Conservation (phyloP, 2,888 invertebrate genomes). For the Cerastis leucographa region DNA sequence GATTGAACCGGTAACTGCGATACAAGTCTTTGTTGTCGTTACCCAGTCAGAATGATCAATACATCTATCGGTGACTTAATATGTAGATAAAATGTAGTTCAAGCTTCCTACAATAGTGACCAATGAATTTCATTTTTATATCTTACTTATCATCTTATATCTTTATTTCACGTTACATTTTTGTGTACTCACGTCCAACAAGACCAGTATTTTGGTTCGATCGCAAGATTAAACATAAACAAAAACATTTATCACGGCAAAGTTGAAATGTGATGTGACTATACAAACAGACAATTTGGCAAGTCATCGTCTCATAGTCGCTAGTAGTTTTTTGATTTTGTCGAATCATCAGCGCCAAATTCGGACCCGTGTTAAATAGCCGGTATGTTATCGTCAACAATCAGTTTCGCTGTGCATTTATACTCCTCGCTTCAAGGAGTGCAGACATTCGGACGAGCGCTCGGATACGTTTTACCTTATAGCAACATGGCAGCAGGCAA, state of each 20-base stretch:
- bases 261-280: slow-evolving; percentile 5
- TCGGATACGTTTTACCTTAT: slow-evolving; percentile 77
- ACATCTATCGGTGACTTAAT: slow-evolving; percentile 3
- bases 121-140: slow-evolving; percentile 33
- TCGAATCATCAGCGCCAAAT: slow-evolving; percentile 19
- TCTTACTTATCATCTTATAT: slow-evolving; percentile 32
- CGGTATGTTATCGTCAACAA: slow-evolving; percentile 47
- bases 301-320: slow-evolving; percentile 15
- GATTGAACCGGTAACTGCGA: slow-evolving; percentile 4
- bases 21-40: slow-evolving; percentile 1
- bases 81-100: not conserved
- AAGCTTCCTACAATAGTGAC: slow-evolving; percentile 8
- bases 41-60: slow-evolving; percentile 3
- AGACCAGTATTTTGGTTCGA: slow-evolving; percentile 14
- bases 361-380: slow-evolving; percentile 6
- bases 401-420: slow-evolving; percentile 67
- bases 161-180: slow-evolving; percentile 16
- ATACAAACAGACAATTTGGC: not conserved
- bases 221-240: slow-evolving; percentile 14
- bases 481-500: slow-evolving; percentile 78
- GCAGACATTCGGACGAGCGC: slow-evolving; percentile 71
- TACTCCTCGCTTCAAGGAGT: slow-evolving; percentile 69
- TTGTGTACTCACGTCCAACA: slow-evolving; percentile 19
- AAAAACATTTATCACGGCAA: slow-evolving; percentile 4
- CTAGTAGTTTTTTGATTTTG: slow-evolving; percentile 13